Conservation (phyloP, 2,888 invertebrate genomes). For the Rutpela maculata region DNA sequence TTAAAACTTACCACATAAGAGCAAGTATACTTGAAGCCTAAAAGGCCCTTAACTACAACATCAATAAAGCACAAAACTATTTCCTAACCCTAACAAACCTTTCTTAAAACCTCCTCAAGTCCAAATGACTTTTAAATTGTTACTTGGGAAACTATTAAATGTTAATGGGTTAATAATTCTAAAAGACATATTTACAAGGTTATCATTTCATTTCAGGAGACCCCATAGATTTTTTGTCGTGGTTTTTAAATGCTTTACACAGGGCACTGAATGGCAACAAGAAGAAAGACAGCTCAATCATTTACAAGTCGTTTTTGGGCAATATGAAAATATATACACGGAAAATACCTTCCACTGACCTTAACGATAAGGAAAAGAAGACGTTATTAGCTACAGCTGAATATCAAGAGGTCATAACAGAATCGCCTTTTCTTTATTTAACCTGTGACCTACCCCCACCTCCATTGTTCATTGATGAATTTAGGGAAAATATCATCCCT, state of each 20-base stretch:
- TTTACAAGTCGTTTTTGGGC: conserved; percentile 95
- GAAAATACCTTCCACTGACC: conserved; percentile 94
- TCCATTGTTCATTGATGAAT: conserved; percentile 97
- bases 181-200: neutral
- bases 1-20: too few relatives aligned
- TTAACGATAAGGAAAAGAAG: conserved; percentile 91
- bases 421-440: conserved; percentile 95
- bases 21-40: too few relatives aligned
- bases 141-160: too few relatives aligned
- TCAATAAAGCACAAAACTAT: too few relatives aligned
- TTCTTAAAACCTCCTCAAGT: too few relatives aligned
- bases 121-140: too few relatives aligned
- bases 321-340: conserved; percentile 93
- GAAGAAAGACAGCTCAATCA: conserved; percentile 90
- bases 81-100: too few relatives aligned
- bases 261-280: conserved; percentile 95
- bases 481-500: conserved; percentile 98
- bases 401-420: conserved; percentile 90
- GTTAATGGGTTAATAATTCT: too few relatives aligned
- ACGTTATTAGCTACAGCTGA: conserved; percentile 87
- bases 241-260: conserved; percentile 98
- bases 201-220: conserved; percentile 79
- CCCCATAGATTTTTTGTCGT: conserved; percentile 97
- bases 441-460: conserved; percentile 98
- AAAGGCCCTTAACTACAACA: too few relatives aligned